Evolutionary conservation across 2,888 invertebrate genomes (phyloP).

Genomic region (Busseola fusca): DNA sequence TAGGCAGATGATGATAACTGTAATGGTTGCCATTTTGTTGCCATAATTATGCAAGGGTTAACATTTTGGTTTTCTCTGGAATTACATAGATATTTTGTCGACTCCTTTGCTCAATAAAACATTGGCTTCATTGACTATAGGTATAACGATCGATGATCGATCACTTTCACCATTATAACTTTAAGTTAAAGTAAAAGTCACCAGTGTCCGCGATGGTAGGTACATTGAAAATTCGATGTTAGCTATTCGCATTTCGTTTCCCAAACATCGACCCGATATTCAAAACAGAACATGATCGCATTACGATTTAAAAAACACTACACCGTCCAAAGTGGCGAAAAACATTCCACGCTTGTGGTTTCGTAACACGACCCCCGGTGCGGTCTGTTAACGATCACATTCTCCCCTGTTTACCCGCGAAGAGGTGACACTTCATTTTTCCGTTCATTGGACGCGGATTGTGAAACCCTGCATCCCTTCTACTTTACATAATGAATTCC

Average conservation of each 20-base stretch:
- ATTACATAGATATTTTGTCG: not conserved
- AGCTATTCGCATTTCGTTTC: constrained; percentile 5
- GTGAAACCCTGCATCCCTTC: constrained; percentile 62
- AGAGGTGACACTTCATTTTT: constrained; percentile 79
- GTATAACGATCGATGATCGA: no score
- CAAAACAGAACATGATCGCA: constrained; percentile 46
- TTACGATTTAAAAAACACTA: constrained; percentile 48
- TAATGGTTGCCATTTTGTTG: no score
- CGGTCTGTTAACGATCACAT: constrained; percentile 25
- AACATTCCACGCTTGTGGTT: constrained; percentile 46
- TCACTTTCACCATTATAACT: no score
- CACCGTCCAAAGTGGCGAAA: constrained; percentile 46
- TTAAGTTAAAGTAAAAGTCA: no score
- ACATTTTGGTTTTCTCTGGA: no score
- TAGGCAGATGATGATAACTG: no score
- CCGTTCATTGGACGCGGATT: constrained; percentile 65
- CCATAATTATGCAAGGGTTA: no score
- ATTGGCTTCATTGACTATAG: not conserved
- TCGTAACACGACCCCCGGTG: constrained; percentile 22
- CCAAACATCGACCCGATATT: constrained; percentile 34
- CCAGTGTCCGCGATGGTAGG: no score
- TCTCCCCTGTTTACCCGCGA: constrained; percentile 66
- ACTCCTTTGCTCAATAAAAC: not conserved
- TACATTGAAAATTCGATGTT: no score
- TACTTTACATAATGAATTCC: constrained; percentile 79